Evolutionary conservation across 2,888 invertebrate genomes (phyloP), one percentile per base, ranked within the genome.

Genomic region (Pegoplata infirma): DNA sequence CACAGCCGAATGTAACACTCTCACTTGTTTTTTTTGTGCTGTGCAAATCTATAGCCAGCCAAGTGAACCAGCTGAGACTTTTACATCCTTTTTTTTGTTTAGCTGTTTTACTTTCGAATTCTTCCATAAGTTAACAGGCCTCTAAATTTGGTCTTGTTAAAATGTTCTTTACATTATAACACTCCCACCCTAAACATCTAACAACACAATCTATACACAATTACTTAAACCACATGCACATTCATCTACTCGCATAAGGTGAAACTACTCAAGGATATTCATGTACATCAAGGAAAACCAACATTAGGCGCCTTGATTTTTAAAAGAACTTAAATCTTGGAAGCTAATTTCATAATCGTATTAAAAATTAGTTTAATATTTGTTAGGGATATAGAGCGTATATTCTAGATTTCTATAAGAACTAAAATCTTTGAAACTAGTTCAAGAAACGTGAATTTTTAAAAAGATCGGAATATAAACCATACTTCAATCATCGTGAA

Each of bases 141-240:
- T 44, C 49, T 58, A 66, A 73, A 73, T 58, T 36, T 51, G 25
- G 49, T 64, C n/a, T 64, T 64, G 61, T 63, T 61, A 55, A 63
- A 63, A 40, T 55, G 5, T 61, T 23, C 32, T 58, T 61, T 6
- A 53, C 14, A 25, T 25, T 51, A 12, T 51, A 59, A 51, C 40
- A 59, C 2, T 5, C 17, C 32, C 32, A 19, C 32, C 25, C 16
- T 21, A 28, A 0, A 5, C 10, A 10, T 44, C 10, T 14, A 5
- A 23, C 5, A 19, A 53, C 7, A 14, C 28, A 46, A 36, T 63
- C 17, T 12, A 44, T 49, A 25, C 28, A 28, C 63, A 61, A 55
- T 63, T 63, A 61, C 61, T 46, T 55, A 14, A 61, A 49, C 46
- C 67, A 56, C 55, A 46, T 7, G 23, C 12, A 19, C n/a, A 46